These are phyloP conservation scores for Agrotis segetum DNA, from an alignment of 2,888 invertebrate genomes.

Conservation along the genomic window DNA sequence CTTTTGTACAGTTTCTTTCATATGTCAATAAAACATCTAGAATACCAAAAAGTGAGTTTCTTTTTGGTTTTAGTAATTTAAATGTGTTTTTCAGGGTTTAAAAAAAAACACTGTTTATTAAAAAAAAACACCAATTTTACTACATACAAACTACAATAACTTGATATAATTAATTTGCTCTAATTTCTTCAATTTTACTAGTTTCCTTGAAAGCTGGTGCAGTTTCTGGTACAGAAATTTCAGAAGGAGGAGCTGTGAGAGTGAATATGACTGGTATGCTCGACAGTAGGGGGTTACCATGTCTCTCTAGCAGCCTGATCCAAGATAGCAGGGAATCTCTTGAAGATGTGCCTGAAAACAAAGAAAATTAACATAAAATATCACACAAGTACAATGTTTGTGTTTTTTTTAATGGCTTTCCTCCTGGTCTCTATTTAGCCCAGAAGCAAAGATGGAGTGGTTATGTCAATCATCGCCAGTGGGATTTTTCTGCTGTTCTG, in stretches of 20 bases:
- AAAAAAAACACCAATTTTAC: slow-evolving; percentile 55
- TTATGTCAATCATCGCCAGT: no score
- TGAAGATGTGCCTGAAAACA: slow-evolving; percentile 94
- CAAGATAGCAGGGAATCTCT: slow-evolving; percentile 98
- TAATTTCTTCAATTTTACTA: slow-evolving; percentile 52
- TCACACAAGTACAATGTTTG: no score
- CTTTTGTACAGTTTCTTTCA: slow-evolving; percentile 10
- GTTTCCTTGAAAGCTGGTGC: slow-evolving; percentile 72
- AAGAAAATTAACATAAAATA: not conserved
- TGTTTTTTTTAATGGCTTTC: no score
- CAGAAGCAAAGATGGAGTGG: no score
- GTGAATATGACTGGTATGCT: slow-evolving; percentile 96
- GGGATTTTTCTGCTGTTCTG: no score
- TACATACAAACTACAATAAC: slow-evolving; percentile 49
- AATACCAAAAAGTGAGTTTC: slow-evolving; percentile 4
- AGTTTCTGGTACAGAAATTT: slow-evolving; percentile 81
- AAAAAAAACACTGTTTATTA: slow-evolving; percentile 31
- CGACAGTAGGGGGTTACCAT: slow-evolving; percentile 94
- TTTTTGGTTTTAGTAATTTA: no score
- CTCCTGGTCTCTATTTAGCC: no score
- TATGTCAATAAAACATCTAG: slow-evolving; percentile 16
- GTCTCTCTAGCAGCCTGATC: slow-evolving; percentile 95
- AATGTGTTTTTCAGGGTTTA: not conserved
- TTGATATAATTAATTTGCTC: slow-evolving; percentile 34
- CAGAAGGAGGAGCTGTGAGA: slow-evolving; percentile 92